Conservation (phyloP, 2,888 invertebrate genomes). For the Epinotia nisella region DNA sequence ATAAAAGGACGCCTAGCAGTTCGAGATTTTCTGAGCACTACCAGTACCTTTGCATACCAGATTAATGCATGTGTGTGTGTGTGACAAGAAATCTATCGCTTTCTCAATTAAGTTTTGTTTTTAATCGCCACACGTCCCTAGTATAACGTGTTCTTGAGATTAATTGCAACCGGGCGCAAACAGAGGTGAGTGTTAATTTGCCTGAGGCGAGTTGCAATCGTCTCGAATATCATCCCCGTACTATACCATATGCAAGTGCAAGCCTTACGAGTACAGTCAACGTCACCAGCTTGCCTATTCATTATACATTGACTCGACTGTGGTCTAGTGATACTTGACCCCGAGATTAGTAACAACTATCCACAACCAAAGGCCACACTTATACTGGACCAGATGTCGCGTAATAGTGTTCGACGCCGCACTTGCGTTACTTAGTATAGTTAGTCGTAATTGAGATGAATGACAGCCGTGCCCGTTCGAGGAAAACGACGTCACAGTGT, state of each 20-base stretch:
- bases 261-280: constrained; percentile 9
- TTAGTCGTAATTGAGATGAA: constrained; percentile 70
- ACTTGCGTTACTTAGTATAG: constrained; percentile 52
- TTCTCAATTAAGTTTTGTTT: too few relatives aligned
- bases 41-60: too few relatives aligned
- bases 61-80: too few relatives aligned
- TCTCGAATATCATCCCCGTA: not conserved
- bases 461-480: constrained; percentile 60
- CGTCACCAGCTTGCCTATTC: not conserved
- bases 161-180: not conserved
- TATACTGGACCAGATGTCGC: not conserved
- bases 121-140: not conserved
- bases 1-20: not conserved
- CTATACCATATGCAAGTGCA: constrained; percentile 10
- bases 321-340: not conserved
- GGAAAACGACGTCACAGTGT: constrained; percentile 65
- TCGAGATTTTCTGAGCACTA: too few relatives aligned
- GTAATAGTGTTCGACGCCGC: constrained; percentile 48
- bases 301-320: not conserved
- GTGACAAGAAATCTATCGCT: too few relatives aligned
- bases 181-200: not conserved
- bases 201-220: not conserved
- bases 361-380: not conserved
- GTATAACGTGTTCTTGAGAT: not conserved
- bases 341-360: not conserved